Evolutionary conservation across 2,113 vertebrate species (phyloP), one percentile per base, ranked within the genome.

Genomic region (Pomatorhinus ruficollis): DNA sequence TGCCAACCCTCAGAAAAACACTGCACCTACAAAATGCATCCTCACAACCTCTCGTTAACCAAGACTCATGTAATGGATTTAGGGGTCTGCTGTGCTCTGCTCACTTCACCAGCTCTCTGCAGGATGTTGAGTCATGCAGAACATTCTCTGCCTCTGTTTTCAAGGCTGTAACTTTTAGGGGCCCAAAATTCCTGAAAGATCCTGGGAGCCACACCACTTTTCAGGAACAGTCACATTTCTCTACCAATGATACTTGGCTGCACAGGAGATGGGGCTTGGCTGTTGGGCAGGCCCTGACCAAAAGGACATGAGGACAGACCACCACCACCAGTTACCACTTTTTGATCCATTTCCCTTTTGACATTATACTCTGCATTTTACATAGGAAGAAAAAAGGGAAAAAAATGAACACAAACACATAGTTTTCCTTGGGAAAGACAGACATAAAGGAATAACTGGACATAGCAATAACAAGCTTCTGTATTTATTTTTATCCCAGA

Each of bases 51-150:
- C 61, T 47, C 1, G 0, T 18, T 66, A 79, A 52, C 19, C 18
- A 59, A 10, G 25, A 72, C 15, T 15, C 28, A 11, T 1, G 1
- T 6, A 53, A 28, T 0, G 1, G 71, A 24, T 11, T 8, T 8
- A 28, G 0, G 0, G n/a, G 78, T 65, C 80, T 69, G 45, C 79
- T 54, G 33, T 12, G 50, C 59, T 70, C 44, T 15, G 33, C 60
- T 69, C 40, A 11, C 35, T 47, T 79, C 65, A 12, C 9, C 2
- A 0, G 9, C 42, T 93, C 83, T 63, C 59, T 25, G 9, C 33
- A 76, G 63, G 49, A 56, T 1, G 1, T 3, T 15, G n/a, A 15
- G 15, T 21, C 66, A 37, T 23, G 10, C 9, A 15, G 22, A 83
- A 66, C 13, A 49, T 42, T 25, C n/a, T 50, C 52, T 37, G 77